These are phyloP conservation scores for Lontra canadensis DNA, from an alignment of 2,113 vertebrate species.

Conservation along the genomic window DNA sequence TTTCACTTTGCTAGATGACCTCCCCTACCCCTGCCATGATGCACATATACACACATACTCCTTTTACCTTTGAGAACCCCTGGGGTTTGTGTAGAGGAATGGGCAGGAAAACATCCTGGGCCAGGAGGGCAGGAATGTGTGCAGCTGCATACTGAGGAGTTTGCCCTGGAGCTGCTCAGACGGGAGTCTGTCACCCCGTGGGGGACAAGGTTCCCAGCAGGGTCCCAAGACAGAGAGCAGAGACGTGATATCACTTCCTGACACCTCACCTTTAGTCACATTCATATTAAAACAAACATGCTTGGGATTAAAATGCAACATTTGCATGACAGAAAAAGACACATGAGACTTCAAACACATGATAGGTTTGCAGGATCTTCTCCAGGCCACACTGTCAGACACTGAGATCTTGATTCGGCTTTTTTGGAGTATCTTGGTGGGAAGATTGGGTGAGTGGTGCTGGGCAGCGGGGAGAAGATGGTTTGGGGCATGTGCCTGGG, in stretches of 20 bases:
- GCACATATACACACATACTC: neutral
- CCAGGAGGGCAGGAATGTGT: neutral
- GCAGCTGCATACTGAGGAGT: neutral
- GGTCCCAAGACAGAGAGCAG: neutral
- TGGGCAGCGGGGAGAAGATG: neutral
- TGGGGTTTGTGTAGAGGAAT: neutral
- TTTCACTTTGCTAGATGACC: neutral
- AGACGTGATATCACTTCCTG: neutral
- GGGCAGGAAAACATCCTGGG: neutral
- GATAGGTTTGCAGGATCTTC: neutral
- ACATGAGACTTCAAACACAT: neutral
- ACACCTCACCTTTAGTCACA: neutral
- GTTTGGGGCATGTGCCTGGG: neutral
- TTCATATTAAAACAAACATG: neutral
- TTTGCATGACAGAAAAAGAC: neutral
- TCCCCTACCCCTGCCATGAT: fast-evolving
- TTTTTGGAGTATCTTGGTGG: neutral
- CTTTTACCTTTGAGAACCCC: neutral
- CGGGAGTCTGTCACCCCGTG: fast-evolving
- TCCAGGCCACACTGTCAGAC: neutral
- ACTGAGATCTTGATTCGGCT: neutral
- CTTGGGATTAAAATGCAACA: neutral
- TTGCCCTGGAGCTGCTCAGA: neutral
- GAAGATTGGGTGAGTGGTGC: neutral
- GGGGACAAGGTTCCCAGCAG: neutral